Evolutionary conservation across 2,888 invertebrate genomes (phyloP).

Genomic region (Noctua janthe): DNA sequence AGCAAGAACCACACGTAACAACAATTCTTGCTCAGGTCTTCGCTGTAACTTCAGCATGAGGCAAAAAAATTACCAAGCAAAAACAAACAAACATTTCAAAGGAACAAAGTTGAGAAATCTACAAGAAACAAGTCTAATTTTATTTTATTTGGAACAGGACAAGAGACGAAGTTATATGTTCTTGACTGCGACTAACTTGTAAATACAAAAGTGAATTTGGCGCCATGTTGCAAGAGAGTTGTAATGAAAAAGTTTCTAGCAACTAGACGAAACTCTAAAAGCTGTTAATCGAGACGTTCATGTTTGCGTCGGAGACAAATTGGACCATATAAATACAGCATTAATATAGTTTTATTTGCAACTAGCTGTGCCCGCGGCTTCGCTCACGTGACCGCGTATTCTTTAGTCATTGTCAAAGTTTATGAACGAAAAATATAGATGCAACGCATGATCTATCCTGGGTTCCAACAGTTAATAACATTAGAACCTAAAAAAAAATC

Average conservation of each 20-base stretch:
- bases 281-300: conserved; percentile 66
- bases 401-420: no score
- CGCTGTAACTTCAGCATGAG: no score
- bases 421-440: no score
- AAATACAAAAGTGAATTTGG: conserved; percentile 63
- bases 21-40: no score
- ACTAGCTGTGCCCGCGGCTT: background rate
- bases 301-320: conserved; percentile 56
- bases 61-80: background rate
- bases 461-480: no score
- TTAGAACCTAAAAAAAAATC: no score
- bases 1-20: no score
- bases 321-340: background rate
- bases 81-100: conserved; percentile 4
- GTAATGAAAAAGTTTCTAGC: conserved; percentile 76
- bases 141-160: conserved; percentile 59
- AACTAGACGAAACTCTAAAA: conserved; percentile 52
- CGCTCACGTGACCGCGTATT: no score
- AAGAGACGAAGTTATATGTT: conserved; percentile 56
- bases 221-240: conserved; percentile 63
- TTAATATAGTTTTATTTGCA: background rate
- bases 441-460: no score
- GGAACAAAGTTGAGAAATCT: conserved; percentile 27
- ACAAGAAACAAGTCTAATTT: conserved; percentile 43
- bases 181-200: conserved; percentile 62